A percentile compares a stretch with the other conserved stretches of the same genome.
These are phyloP conservation scores for Ctenosaura bakeri DNA, from an alignment of 2,797 vertebrate genomes.

Conservation along the genomic window DNA sequence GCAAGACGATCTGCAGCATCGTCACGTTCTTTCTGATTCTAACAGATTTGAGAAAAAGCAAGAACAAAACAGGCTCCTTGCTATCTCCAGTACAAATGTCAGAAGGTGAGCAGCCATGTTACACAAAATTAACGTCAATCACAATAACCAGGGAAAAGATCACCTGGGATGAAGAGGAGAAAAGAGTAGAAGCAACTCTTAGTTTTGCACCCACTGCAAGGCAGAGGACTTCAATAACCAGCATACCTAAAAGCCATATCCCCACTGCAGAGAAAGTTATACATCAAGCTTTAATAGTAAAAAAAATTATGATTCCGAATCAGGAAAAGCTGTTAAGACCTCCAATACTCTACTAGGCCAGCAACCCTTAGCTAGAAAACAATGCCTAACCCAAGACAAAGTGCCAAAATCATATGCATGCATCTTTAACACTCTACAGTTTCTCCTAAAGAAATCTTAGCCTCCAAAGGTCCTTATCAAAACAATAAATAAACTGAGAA, in stretches of 20 bases:
- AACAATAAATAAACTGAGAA: background rate
- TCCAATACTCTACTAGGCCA: background rate
- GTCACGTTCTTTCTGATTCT: slow-evolving; percentile 73
- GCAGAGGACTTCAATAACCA: background rate
- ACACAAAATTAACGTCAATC: background rate
- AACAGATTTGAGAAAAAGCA: slow-evolving; percentile 19
- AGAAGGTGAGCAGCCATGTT: background rate
- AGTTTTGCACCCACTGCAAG: background rate
- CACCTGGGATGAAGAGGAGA: background rate
- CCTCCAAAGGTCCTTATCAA: fast-evolving
- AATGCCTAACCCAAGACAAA: background rate
- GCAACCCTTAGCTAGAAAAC: background rate
- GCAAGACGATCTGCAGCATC: slow-evolving; percentile 81
- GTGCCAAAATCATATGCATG: background rate
- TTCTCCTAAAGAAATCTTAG: background rate
- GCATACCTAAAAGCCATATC: background rate
- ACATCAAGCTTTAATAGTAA: background rate
- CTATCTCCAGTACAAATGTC: background rate
- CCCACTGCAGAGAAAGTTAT: background rate
- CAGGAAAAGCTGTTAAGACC: background rate
- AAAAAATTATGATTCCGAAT: background rate
- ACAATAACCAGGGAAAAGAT: slow-evolving; percentile 4
- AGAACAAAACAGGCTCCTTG: background rate
- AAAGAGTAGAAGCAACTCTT: background rate
- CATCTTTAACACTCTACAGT: background rate